Percentiles rank a stretch among this genome's conserved stretches.
phyloP scores from a whole-genome alignment of 1,140 invertebrate genomes.

The Solenopsis invicta region DNA sequence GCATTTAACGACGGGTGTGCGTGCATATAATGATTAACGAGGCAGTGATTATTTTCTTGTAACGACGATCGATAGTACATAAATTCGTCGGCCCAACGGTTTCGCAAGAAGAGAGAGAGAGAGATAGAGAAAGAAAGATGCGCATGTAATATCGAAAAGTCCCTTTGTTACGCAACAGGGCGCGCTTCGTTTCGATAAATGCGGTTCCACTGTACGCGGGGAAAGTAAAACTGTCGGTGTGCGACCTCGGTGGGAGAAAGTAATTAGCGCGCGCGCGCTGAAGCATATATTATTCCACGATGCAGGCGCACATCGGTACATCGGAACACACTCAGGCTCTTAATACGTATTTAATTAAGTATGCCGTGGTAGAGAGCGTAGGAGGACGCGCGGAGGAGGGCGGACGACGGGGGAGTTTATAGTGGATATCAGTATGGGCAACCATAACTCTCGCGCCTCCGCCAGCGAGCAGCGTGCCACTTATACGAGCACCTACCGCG shows the following conservation, averaged over 20 bases:
- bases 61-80: slow-evolving; percentile 21
- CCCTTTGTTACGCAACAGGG: slow-evolving; percentile 4
- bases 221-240: slow-evolving; percentile 55
- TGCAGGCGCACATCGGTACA: slow-evolving; percentile 79
- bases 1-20: background rate
- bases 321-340: slow-evolving; percentile 85
- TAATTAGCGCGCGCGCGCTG: slow-evolving; percentile 59
- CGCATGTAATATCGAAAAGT: background rate
- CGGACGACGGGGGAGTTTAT: slow-evolving; percentile 73
- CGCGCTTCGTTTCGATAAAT: slow-evolving; percentile 33
- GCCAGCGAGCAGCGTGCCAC: slow-evolving; percentile 68
- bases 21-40: slow-evolving; percentile 48
- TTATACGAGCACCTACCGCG: slow-evolving; percentile 77
- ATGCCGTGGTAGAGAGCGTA: slow-evolving; percentile 61
- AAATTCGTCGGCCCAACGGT: slow-evolving; percentile 7
- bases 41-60: background rate
- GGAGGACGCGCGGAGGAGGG: slow-evolving; percentile 47
- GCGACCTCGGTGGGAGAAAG: slow-evolving; percentile 62
- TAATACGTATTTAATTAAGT: slow-evolving; percentile 86
- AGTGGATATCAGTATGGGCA: slow-evolving; percentile 80
- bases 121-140: background rate
- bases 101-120: background rate
- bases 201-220: slow-evolving; percentile 1
- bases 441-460: slow-evolving; percentile 82
- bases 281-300: slow-evolving; percentile 74